Evolutionary conservation across 1,140 invertebrate genomes (phyloP).

Genomic region (Thaumatotibia leucotreta): DNA sequence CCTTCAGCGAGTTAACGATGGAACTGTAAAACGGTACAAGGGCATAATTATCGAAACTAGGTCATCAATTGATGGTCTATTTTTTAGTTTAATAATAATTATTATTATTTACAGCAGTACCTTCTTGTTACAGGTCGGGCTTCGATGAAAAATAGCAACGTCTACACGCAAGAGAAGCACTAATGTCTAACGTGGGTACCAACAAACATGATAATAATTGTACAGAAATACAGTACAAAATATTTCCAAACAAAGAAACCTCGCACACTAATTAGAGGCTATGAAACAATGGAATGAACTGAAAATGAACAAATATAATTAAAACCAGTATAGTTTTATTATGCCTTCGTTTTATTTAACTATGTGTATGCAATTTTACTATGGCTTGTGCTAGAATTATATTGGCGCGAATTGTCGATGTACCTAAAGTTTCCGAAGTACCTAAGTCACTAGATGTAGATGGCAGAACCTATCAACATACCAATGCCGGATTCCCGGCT

Average conservation of each 20-base stretch:
- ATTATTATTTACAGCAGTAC: slow-evolving; percentile 17
- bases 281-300: background rate
- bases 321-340: background rate
- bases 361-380: too few species aligned
- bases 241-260: background rate
- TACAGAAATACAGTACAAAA: slow-evolving; percentile 34
- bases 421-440: too few species aligned
- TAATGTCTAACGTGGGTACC: slow-evolving; percentile 33
- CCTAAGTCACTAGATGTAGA: too few species aligned
- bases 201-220: slow-evolving; percentile 24
- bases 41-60: too few species aligned
- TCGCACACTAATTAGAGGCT: background rate
- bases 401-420: too few species aligned
- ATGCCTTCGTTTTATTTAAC: background rate
- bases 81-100: slow-evolving; percentile 15
- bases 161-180: slow-evolving; percentile 67
- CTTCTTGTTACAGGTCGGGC: slow-evolving; percentile 51
- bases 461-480: too few species aligned
- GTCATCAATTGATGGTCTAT: too few species aligned
- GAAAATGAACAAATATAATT: background rate
- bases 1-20: too few species aligned
- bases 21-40: too few species aligned
- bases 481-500: too few species aligned
- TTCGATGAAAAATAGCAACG: slow-evolving; percentile 54
- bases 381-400: too few species aligned